Base-by-base conservation (phyloP, 1,140 invertebrate species). In the Drosophila grimshawi region DNA sequence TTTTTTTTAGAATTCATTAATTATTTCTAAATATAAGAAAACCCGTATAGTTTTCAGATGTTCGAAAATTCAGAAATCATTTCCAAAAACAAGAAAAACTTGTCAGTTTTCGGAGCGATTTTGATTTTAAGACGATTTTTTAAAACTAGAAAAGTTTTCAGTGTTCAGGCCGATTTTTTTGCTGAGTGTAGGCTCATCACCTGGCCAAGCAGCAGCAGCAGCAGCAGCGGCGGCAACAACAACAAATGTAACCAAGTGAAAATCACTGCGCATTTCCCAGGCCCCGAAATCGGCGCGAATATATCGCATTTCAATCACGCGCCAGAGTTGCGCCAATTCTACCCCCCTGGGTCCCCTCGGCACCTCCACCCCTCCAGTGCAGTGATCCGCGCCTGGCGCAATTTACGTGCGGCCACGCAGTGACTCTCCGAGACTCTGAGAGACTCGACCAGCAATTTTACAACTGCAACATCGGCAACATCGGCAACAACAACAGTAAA, bases 261-360 rank as follows among this genome's bases (percentile, higher is more conserved):
- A 77, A 68, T 72, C 82, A 80, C 63, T 43, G 76, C 68, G 56
- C 79, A 79, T 83, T 86, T 86, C 85, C 83, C 83, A 86, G 83
- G 83, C 83, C 79, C 83, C 85, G 45, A 89, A 89, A 89, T 89
- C 86, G 85, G 86, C 85, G 85, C 85, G 86, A 89, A 89, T 89
- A 89, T 89, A 89, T 89, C 85, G 85, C 85, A 89, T 89, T 89
- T 89, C 85, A 89, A 89, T 89, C 85, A 89, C 85, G 85, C 85
- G 85, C 83, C 81, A 78, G 37, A 62, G 65, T 64, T 70, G 55
- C 59, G 59, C 49, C 73, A 76, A 78, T 76, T 19, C 19, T 1
- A 19, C 62, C 68, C 64, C 74, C 46, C 59, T 52, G 37, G 7
- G 5, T 5, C 46, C 8, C 2, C 10, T 19, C 19, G 19, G 19